Evolutionary conservation across 2,888 invertebrate species (phyloP).

Genomic region (Mystacides longicornis): DNA sequence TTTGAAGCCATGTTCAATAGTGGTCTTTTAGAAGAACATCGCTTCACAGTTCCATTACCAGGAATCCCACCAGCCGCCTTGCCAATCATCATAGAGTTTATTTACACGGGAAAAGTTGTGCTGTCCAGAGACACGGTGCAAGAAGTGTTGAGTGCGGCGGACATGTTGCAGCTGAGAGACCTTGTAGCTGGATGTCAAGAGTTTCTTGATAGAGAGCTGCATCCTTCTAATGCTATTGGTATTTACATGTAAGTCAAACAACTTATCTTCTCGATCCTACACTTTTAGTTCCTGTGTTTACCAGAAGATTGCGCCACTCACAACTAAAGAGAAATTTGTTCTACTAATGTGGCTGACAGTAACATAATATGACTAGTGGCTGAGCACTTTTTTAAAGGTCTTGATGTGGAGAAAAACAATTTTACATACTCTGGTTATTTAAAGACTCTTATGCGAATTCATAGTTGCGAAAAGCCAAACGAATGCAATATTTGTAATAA

Average conservation of each 20-base stretch:
- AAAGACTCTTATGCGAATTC: too few species aligned
- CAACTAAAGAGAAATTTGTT: too few species aligned
- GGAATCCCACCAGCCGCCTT: conserved; percentile 70
- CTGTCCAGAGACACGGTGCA: conserved; percentile 77
- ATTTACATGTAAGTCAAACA: conserved; percentile 61
- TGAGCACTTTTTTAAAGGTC: too few species aligned
- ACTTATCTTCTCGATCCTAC: too few species aligned
- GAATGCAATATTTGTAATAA: too few species aligned
- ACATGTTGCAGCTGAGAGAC: conserved; percentile 84
- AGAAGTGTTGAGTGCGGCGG: conserved; percentile 80
- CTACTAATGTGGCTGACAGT: too few species aligned
- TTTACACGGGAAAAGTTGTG: conserved; percentile 73
- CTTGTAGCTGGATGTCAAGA: conserved; percentile 73
- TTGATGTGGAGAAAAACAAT: too few species aligned
- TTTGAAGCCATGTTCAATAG: conserved; percentile 92
- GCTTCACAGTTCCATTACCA: conserved; percentile 72
- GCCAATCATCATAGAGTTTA: conserved; percentile 73
- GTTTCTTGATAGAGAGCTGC: conserved; percentile 76
- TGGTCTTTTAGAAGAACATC: conserved; percentile 74
- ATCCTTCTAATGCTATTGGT: conserved; percentile 82
- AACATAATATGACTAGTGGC: too few species aligned
- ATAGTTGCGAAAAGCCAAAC: too few species aligned
- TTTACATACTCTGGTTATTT: too few species aligned
- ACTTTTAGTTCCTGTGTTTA: too few species aligned
- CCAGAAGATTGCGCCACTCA: too few species aligned